These are phyloP conservation scores for Neosilurus mollespiculum DNA, from an alignment of 2,797 vertebrate genomes.

Conservation along the genomic window DNA sequence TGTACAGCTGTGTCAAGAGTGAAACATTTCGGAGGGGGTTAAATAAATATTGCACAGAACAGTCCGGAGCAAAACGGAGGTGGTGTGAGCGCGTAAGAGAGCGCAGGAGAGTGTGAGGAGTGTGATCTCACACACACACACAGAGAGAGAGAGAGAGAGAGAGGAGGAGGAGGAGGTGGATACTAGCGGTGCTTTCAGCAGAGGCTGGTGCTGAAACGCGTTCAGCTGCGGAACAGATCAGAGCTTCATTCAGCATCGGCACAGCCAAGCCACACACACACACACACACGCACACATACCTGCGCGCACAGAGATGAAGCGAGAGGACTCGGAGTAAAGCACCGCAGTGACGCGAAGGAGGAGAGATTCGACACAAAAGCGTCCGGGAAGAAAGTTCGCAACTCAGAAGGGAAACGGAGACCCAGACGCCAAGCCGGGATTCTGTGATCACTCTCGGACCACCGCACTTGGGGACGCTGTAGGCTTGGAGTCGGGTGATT, in stretches of 20 bases:
- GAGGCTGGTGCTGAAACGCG: slow-evolving; percentile 58
- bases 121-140: slow-evolving; percentile 45
- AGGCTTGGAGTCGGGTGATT: background rate
- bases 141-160: slow-evolving; percentile 42
- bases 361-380: slow-evolving; percentile 12
- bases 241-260: slow-evolving; percentile 57
- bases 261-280: background rate
- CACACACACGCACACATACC: background rate
- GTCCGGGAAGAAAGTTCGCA: slow-evolving; percentile 17
- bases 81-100: slow-evolving; percentile 54
- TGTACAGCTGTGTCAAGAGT: background rate
- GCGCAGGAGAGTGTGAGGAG: slow-evolving; percentile 49
- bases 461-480: background rate
- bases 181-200: slow-evolving; percentile 63
- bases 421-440: background rate
- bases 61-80: background rate
- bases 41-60: background rate
- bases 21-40: background rate
- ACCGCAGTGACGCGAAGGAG: background rate
- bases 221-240: slow-evolving; percentile 41
- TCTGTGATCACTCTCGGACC: background rate
- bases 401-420: slow-evolving; percentile 1
- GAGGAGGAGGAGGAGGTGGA: slow-evolving; percentile 39
- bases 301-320: background rate
- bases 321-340: slow-evolving; percentile 12